A percentile compares a stretch with the other conserved stretches of the same genome.
These are phyloP conservation scores for Suncus etruscus DNA, from an alignment of 2,113 vertebrate species.

Conservation along the genomic window DNA sequence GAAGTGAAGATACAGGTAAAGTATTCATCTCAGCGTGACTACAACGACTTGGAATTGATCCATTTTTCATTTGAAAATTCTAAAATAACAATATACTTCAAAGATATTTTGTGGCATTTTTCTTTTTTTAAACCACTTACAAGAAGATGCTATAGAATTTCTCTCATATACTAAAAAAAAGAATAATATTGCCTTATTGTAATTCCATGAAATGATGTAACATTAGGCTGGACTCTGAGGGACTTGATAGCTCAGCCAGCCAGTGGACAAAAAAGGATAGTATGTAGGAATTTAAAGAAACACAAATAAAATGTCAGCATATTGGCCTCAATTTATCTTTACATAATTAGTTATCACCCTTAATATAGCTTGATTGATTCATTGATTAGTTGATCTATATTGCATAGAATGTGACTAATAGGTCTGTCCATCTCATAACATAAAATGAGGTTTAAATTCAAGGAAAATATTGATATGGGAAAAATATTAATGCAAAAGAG, in stretches of 20 bases:
- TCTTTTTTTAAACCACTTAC: background rate
- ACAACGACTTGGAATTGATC: background rate
- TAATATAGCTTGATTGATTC: background rate
- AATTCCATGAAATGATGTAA: background rate
- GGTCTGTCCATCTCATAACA: background rate
- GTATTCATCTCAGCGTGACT: background rate
- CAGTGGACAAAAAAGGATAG: background rate
- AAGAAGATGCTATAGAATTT: background rate
- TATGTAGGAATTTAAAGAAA: background rate
- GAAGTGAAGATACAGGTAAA: background rate
- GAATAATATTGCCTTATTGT: background rate
- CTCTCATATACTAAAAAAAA: constrained; percentile 4
- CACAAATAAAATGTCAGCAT: background rate
- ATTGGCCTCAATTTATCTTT: background rate
- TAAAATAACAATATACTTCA: background rate
- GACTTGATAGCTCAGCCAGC: background rate
- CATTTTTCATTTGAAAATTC: background rate
- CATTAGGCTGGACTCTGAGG: fast-evolving
- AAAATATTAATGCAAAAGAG: background rate
- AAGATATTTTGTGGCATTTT: background rate
- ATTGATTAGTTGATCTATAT: background rate
- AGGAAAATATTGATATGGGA: background rate
- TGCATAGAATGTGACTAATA: background rate
- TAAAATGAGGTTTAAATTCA: constrained; percentile 9
- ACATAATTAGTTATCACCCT: background rate